These are phyloP conservation scores for Coptodon rendalli DNA, from an alignment of 2,113 vertebrate genomes.

Conservation along the genomic window DNA sequence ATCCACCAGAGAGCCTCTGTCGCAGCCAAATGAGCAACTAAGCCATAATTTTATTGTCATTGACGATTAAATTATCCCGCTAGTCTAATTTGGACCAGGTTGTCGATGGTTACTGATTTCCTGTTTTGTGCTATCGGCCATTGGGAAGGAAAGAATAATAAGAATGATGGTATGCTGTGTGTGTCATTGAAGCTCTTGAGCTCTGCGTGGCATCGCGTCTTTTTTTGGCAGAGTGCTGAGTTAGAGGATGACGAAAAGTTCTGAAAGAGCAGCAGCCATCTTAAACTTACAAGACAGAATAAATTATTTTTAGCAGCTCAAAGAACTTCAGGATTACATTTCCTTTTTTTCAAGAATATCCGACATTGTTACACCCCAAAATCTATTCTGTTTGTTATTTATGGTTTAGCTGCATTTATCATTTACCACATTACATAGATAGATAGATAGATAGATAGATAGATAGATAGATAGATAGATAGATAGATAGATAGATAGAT, in stretches of 20 bases:
- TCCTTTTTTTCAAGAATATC: neutral
- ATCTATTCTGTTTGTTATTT: neutral
- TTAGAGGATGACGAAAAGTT: conserved; percentile 32
- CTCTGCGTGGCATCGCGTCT: neutral
- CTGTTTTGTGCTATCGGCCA: neutral
- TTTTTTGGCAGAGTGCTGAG: conserved; percentile 6
- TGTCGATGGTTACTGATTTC: neutral
- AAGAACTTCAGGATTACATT: neutral
- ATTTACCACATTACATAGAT: neutral
- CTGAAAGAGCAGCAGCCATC: conserved; percentile 10
- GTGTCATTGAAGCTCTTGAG: neutral
- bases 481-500: neutral
- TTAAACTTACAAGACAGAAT: neutral
- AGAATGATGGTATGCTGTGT: neutral
- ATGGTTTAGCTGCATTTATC: neutral
- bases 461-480: neutral
- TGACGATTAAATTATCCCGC: conserved; percentile 41
- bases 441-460: neutral
- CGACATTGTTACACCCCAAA: neutral
- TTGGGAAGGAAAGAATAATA: neutral
- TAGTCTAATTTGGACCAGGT: conserved; percentile 19
- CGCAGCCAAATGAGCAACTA: conserved; percentile 53
- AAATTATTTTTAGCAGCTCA: neutral
- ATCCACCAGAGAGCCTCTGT: conserved; percentile 26
- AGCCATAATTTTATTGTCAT: conserved; percentile 42